phyloP scores from a whole-genome alignment of 2,797 vertebrate species.

The Phoxinus dragarum region DNA sequence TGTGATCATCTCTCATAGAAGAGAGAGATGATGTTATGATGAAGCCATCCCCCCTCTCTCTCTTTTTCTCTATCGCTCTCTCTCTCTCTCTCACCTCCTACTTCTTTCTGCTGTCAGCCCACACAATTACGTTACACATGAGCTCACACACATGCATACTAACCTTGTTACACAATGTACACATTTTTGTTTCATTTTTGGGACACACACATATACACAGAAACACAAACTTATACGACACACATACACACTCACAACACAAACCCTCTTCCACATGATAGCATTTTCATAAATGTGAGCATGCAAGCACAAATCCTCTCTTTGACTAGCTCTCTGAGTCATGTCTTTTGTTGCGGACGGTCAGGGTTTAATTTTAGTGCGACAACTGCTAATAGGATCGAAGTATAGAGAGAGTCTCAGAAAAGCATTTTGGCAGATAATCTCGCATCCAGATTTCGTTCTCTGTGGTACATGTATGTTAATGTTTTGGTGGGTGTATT shows the following conservation, averaged over 20 bases:
- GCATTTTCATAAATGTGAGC: constrained; percentile 22
- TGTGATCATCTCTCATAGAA: neutral
- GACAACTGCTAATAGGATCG: constrained; percentile 12
- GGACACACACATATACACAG: neutral
- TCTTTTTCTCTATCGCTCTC: neutral
- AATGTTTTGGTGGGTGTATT: constrained; percentile 20
- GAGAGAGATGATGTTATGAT: neutral
- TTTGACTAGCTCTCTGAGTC: constrained; percentile 17
- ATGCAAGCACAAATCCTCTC: constrained; percentile 2
- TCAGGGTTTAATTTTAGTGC: constrained; percentile 21
- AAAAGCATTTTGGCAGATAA: constrained; percentile 1
- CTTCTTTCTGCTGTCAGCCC: constrained; percentile 22
- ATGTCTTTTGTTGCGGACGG: constrained; percentile 10
- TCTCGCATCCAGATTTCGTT: neutral
- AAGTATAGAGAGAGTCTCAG: neutral
- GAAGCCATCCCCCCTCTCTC: neutral
- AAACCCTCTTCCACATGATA: constrained; percentile 22
- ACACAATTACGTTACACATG: constrained; percentile 11
- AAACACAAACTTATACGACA: neutral
- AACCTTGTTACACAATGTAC: neutral
- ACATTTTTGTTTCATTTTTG: neutral
- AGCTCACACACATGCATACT: constrained; percentile 8
- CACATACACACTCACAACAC: constrained; percentile 10
- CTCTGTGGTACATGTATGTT: neutral
- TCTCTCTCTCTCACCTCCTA: constrained; percentile 17